Evolutionary conservation across 2,888 invertebrate species (phyloP), one percentile per base, ranked within the genome.

Genomic region (Drosophila testacea): DNA sequence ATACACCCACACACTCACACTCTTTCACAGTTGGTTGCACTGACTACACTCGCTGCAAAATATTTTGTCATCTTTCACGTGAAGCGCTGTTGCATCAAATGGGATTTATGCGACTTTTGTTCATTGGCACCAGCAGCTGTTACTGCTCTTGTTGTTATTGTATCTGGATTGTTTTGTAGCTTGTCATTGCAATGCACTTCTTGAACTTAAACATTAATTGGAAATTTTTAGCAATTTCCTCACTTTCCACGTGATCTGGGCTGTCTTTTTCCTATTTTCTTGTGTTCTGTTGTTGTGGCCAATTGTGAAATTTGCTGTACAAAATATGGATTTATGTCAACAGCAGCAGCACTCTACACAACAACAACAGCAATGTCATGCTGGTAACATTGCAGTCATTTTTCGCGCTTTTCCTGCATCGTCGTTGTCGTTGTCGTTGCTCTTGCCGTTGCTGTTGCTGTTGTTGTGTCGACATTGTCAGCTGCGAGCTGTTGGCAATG

Each of bases 241-340:
- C 47, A 73, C 57, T 69, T 62, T 72, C 67, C 79, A 84, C 77
- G 63, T 70, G 71, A 56, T 64, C 52, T 51, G 44, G 38, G 50
- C 41, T 6, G 32, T 32, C 55, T 55, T 51, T 50, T 22, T 51
- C 7, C 11, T 65, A 57, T 9, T 30, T 27, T 36, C 42, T 51
- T 36, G 28, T 27, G 36, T 28, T 57, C 22, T 57, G 32, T 65
- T 74, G 68, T 61, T 67, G 64, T 64, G 71, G 69, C 69, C 88
- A 88, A 88, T 83, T 83, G 81, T 83, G 79, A 81, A 89, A 88
- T 81, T 81, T 83, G 73, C 73, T 77, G 73, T 60, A 76, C 74
- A 83, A 89, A 87, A 88, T 87, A 88, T 85, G 90, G 86, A 87
- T 87, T 87, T 89, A 87, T 86, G 86, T 89, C 86, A 80, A 70